Percentiles rank a stretch among this genome's conserved stretches.
phyloP scores from a whole-genome alignment of 2,797 vertebrate genomes.

The Sebastolobus altivelis region DNA sequence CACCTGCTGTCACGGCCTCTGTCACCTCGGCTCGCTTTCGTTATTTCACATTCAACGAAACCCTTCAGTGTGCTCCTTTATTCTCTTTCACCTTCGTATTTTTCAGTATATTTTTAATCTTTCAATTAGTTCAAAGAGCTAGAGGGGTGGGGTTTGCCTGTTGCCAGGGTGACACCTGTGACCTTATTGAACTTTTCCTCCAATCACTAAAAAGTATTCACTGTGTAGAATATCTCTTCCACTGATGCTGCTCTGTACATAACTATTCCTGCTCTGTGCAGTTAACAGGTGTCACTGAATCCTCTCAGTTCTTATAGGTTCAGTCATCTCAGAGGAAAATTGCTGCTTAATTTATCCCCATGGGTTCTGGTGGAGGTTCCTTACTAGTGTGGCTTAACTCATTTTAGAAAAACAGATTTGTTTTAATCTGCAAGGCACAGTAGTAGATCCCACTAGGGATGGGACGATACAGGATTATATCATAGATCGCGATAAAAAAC shows the following conservation, averaged over 20 bases:
- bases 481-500: background rate
- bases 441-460: background rate
- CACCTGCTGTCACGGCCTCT: conserved; percentile 51
- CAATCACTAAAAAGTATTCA: background rate
- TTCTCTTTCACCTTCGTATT: background rate
- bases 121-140: background rate
- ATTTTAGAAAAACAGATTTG: background rate
- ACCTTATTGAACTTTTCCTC: background rate
- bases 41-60: background rate
- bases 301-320: background rate
- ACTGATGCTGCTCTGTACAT: background rate
- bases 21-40: conserved; percentile 13
- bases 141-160: background rate
- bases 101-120: background rate
- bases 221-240: background rate
- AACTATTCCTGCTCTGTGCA: background rate
- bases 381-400: background rate
- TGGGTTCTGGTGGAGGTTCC: background rate
- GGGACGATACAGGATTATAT: background rate
- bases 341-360: background rate
- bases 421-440: background rate
- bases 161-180: background rate
- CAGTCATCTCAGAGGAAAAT: background rate
- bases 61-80: background rate
- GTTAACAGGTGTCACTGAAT: background rate